phyloP scores from a whole-genome alignment of 2,113 vertebrate species.

The Megatriorchis doriae region DNA sequence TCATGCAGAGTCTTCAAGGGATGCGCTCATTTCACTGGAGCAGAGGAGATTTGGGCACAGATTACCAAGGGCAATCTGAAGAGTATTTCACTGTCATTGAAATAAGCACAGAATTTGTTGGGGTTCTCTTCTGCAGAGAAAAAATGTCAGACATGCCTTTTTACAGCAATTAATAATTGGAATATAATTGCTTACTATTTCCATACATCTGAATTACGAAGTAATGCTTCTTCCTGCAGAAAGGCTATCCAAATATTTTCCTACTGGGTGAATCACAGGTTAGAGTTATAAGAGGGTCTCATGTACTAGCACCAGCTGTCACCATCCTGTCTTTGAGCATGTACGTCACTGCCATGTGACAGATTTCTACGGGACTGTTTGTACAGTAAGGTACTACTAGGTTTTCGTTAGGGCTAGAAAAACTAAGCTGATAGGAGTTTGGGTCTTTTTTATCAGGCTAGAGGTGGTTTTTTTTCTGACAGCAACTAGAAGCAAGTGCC shows the following conservation, averaged over 20 bases:
- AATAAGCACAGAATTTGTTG: background rate
- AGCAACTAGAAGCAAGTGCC: background rate
- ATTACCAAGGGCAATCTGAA: background rate
- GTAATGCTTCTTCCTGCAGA: background rate
- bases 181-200: conserved; percentile 11
- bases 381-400: background rate
- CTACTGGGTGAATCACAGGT: background rate
- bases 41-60: background rate
- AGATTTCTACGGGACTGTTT: background rate
- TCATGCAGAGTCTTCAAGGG: background rate
- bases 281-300: background rate
- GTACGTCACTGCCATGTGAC: background rate
- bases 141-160: background rate
- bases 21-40: background rate
- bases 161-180: background rate
- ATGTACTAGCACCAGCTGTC: background rate
- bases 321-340: background rate
- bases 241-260: conserved; percentile 16
- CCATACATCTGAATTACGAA: background rate
- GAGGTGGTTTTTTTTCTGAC: background rate
- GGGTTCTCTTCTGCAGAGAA: background rate
- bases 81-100: background rate
- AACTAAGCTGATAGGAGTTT: background rate
- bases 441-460: background rate
- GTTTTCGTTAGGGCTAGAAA: background rate